Evolutionary conservation across 1,140 invertebrate species (phyloP), one percentile per base, ranked within the genome.

Genomic region (Anagrus nilaparvatae): DNA sequence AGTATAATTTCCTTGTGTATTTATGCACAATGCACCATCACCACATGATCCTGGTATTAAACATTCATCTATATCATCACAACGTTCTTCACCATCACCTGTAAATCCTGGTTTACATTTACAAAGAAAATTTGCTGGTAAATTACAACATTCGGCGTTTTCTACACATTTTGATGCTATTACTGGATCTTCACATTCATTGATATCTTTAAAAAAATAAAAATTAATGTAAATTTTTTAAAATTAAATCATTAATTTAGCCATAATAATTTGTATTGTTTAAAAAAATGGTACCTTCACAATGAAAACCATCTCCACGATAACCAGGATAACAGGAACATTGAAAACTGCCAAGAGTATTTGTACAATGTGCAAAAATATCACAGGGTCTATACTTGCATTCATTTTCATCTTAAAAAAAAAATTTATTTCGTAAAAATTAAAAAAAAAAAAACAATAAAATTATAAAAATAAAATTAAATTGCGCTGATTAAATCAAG

Each of bases 261-360:
- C n/a, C n/a, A n/a, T n/a, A n/a, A n/a, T n/a, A n/a, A n/a, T n/a
- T n/a, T n/a, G n/a, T n/a, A n/a, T n/a, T n/a, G n/a, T n/a, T n/a
- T n/a, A n/a, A n/a, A n/a, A n/a, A n/a, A n/a, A n/a, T n/a, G n/a
- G n/a, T 79, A 95, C 91, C 91, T 81, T 87, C 82, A 68, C 92
- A 97, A 53, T 83, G 76, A 61, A 89, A 85, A 52, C 92, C 92
- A 67, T 96, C 84, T 54, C 92, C 92, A 59, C 77, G 76, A 68
- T 96, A 97, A 52, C 92, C 92, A 45, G 91, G 90, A 67, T 85
- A 92, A 69, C 92, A 96, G 53, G 87, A 86, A 74, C 93, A 97
- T 67, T 87, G 84, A 73, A 89, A 97, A 67, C 87, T 88, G 53
- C 93, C 93, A 49, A 95, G 76, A 44, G 89, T 93, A 73, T 97